phyloP scores from a whole-genome alignment of 1,140 invertebrate genomes.

The Bicyclus anynana region DNA sequence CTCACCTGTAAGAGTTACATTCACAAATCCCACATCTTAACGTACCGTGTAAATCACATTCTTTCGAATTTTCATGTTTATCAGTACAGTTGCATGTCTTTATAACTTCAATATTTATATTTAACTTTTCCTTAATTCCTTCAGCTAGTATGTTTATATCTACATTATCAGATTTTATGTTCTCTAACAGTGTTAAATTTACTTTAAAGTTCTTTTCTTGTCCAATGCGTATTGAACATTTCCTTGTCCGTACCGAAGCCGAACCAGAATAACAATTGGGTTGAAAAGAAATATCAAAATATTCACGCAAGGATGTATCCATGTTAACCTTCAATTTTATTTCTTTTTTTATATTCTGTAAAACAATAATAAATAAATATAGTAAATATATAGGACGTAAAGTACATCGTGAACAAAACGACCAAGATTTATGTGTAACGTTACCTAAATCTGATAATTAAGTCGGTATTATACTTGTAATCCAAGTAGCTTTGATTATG shows the following conservation, averaged over 20 bases:
- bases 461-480: no score
- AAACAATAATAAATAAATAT: no score
- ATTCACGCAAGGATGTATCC: neutral
- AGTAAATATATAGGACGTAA: no score
- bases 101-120: slow-evolving; percentile 83
- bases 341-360: slow-evolving; percentile 33
- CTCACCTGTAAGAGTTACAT: slow-evolving; percentile 81
- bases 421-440: no score
- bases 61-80: slow-evolving; percentile 45
- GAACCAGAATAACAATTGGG: slow-evolving; percentile 4
- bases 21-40: slow-evolving; percentile 86
- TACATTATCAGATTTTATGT: slow-evolving; percentile 23
- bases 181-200: slow-evolving; percentile 33
- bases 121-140: slow-evolving; percentile 85
- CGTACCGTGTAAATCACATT: slow-evolving; percentile 74
- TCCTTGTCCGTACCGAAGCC: neutral
- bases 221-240: slow-evolving; percentile 30
- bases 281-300: slow-evolving; percentile 14
- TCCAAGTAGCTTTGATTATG: no score
- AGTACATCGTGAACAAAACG: no score
- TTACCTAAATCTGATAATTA: no score
- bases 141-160: slow-evolving; percentile 50
- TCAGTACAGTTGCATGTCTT: slow-evolving; percentile 82
- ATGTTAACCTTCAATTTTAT: slow-evolving; percentile 39
- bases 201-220: slow-evolving; percentile 34